Evolutionary conservation across 1,140 invertebrate species (phyloP).

Genomic region (Physella acuta): DNA sequence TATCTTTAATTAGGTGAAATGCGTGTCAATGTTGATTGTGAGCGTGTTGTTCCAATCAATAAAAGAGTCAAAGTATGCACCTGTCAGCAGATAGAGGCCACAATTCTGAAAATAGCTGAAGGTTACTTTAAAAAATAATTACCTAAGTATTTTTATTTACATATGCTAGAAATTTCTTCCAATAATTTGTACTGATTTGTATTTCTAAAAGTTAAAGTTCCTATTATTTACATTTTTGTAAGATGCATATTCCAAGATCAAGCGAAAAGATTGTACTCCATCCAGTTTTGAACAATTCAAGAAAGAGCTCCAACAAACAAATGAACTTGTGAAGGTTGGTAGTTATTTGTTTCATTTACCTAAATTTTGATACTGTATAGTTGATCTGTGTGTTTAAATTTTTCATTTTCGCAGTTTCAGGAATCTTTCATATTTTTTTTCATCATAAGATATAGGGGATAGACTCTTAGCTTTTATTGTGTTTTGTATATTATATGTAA

Average conservation of each 20-base stretch:
- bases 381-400: too few species aligned
- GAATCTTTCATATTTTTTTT: too few species aligned
- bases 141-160: too few species aligned
- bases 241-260: slow-evolving; percentile 37
- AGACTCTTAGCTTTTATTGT: too few species aligned
- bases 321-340: slow-evolving; percentile 39
- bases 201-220: neutral
- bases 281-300: slow-evolving; percentile 46
- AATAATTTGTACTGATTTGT: too few species aligned
- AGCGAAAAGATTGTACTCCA: slow-evolving; percentile 36
- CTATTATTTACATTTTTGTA: slow-evolving; percentile 31
- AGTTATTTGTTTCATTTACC: too few species aligned
- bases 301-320: slow-evolving; percentile 43
- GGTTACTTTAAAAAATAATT: too few species aligned
- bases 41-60: slow-evolving; percentile 27
- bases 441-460: too few species aligned
- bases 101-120: slow-evolving; percentile 37
- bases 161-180: too few species aligned
- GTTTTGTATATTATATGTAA: too few species aligned
- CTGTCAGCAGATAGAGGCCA: slow-evolving; percentile 38
- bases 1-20: slow-evolving; percentile 35
- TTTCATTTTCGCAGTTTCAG: too few species aligned
- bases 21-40: slow-evolving; percentile 37
- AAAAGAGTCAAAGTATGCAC: slow-evolving; percentile 26
- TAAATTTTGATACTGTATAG: too few species aligned